These are phyloP conservation scores for Rhynchonycteris naso DNA, from an alignment of 2,797 vertebrate genomes.

Conservation along the genomic window DNA sequence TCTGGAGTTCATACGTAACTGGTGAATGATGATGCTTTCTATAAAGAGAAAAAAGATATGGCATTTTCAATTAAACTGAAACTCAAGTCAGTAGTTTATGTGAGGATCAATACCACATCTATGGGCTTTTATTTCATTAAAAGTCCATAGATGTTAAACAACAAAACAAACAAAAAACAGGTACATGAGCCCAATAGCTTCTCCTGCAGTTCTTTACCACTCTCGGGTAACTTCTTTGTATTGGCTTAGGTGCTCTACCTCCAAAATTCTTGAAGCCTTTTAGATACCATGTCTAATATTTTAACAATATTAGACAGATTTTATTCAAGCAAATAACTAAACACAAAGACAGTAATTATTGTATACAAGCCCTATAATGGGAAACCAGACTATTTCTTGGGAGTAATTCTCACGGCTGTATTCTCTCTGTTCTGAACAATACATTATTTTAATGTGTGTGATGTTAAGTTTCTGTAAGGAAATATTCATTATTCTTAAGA, in stretches of 20 bases:
- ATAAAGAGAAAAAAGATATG: conserved; percentile 84
- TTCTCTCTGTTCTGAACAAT: not conserved
- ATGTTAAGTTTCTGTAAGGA: conserved; percentile 28
- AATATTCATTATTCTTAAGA: conserved; percentile 5
- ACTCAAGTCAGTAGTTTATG: not conserved
- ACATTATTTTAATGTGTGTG: not conserved
- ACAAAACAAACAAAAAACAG: conserved; percentile 37
- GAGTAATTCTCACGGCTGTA: not conserved
- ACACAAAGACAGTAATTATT: not conserved
- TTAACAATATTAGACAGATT: not conserved
- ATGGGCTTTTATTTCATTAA: not conserved
- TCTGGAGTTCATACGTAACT: conserved; percentile 88
- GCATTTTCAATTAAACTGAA: conserved; percentile 73
- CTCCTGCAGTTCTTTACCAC: not conserved
- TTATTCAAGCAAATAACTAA: conserved; percentile 28
- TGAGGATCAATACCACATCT: conserved; percentile 23
- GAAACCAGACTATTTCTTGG: conserved; percentile 18
- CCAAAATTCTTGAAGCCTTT: conserved; percentile 32
- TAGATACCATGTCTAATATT: conserved; percentile 8
- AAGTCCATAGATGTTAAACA: conserved; percentile 44
- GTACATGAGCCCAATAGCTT: not conserved
- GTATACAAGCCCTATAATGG: not conserved
- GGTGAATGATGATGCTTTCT: conserved; percentile 90
- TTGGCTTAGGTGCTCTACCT: not conserved
- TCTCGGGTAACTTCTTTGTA: conserved; percentile 16